These are phyloP conservation scores for Vipera ursinii DNA, from an alignment of 2,797 vertebrate genomes.

Conservation along the genomic window DNA sequence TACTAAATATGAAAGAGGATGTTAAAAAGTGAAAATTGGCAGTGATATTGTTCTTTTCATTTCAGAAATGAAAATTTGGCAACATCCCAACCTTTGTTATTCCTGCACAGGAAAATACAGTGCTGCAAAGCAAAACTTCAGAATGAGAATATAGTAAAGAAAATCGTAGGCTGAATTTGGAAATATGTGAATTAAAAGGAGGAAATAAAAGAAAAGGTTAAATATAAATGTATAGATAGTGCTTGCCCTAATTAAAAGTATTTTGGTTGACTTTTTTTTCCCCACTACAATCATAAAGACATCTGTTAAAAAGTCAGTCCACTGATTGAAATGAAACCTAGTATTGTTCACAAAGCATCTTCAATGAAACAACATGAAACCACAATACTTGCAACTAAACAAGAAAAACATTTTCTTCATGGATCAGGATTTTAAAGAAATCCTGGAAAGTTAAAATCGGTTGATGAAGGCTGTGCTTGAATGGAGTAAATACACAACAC, in stretches of 20 bases:
- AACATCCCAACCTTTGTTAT: neutral
- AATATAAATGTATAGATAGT: neutral
- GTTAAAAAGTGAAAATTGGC: neutral
- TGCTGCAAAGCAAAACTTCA: neutral
- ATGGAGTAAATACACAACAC: neutral
- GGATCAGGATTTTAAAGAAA: neutral
- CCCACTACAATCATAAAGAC: neutral
- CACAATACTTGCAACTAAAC: neutral
- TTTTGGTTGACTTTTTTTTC: neutral
- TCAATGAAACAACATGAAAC: neutral
- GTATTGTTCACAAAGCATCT: neutral
- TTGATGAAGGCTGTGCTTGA: neutral
- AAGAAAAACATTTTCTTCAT: neutral
- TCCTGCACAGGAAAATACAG: neutral
- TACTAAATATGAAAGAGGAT: conserved; percentile 72
- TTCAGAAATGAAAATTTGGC: neutral
- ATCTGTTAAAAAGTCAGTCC: neutral
- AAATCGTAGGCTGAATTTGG: neutral
- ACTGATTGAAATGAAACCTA: neutral
- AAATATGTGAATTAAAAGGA: conserved; percentile 6
- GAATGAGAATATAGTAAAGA: neutral
- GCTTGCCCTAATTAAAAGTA: neutral
- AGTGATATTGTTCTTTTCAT: neutral
- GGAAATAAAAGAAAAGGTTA: neutral
- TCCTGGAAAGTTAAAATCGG: neutral